Evolutionary conservation across 1,140 invertebrate species (phyloP).

Genomic region (Ceratosolen solmsi): DNA sequence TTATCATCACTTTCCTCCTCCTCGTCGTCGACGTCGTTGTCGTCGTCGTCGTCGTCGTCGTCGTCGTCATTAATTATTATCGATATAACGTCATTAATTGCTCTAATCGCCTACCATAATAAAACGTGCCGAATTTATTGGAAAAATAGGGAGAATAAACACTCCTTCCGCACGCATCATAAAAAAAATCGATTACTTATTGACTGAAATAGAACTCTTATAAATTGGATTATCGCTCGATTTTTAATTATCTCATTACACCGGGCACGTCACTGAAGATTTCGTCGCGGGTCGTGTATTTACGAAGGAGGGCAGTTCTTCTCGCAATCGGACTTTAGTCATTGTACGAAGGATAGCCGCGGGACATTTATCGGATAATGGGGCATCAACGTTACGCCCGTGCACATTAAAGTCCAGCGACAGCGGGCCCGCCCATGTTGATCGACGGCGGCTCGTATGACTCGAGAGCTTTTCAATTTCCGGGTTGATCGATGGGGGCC

Average conservation of each 20-base stretch:
- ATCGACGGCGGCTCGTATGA: not conserved
- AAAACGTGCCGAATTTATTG: too few relatives aligned
- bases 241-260: not conserved
- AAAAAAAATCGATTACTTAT: not conserved
- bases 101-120: too few relatives aligned
- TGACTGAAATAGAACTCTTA: not conserved
- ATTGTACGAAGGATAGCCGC: not conserved
- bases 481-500: slow-evolving; percentile 29
- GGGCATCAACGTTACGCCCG: not conserved
- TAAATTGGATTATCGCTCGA: not conserved
- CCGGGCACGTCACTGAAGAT: not conserved
- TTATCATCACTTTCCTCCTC: too few relatives aligned
- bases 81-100: too few relatives aligned
- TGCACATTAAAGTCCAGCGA: not conserved
- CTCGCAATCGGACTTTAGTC: not conserved
- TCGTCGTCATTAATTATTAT: too few relatives aligned
- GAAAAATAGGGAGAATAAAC: too few relatives aligned
- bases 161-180: not conserved
- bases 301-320: not conserved
- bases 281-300: not conserved
- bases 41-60: too few relatives aligned
- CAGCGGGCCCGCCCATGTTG: not conserved
- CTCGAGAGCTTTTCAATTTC: slow-evolving; percentile 35
- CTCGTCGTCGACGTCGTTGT: too few relatives aligned
- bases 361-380: not conserved